Conservation (phyloP, 2,113 vertebrate species). For the mouse (Mus musculus) region GRCm39 chr8:74745001-74745500, state of each 20-base stretch:
- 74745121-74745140: neutral
- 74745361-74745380: neutral
- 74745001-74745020: neutral
- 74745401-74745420: neutral
- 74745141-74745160: neutral
- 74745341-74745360: neutral
- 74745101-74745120: neutral
- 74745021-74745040: too few relatives aligned
- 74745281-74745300: neutral
- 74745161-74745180: neutral
- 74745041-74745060: too few relatives aligned
- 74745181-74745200: neutral
- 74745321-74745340: too few relatives aligned
- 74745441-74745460: fast-evolving
- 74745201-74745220: neutral
- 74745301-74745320: neutral
- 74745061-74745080: neutral
- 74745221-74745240: neutral
- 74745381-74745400: neutral
- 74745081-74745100: neutral
- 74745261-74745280: neutral
- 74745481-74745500: too few relatives aligned
- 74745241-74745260: neutral
- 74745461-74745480: too few relatives aligned
- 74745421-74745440: neutral